Conservation (phyloP, 2,113 vertebrate species). For the Asarcornis scutulata region DNA sequence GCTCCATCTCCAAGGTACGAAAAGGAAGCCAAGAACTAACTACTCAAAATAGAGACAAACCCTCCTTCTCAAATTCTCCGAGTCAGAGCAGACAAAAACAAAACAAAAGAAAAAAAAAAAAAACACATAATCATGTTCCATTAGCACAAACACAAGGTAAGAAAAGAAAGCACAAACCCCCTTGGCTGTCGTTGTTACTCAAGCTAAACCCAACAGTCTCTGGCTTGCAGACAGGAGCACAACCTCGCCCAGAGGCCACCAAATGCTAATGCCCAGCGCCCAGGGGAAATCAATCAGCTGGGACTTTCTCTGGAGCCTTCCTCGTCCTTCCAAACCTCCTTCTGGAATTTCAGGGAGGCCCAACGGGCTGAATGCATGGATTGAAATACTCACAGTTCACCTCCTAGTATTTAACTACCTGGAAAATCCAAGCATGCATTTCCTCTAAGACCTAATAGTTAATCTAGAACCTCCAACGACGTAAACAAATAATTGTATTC, state of each 20-base stretch:
- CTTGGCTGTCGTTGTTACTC: background rate
- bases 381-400: background rate
- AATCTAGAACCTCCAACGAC: background rate
- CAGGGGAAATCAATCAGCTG: fast-evolving
- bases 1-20: background rate
- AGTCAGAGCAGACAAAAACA: background rate
- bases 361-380: background rate
- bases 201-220: background rate
- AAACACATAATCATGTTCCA: background rate
- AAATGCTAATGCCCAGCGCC: background rate
- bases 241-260: background rate
- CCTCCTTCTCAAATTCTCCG: background rate
- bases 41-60: background rate
- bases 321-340: background rate
- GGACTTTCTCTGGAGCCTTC: background rate
- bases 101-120: background rate
- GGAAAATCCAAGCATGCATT: fast-evolving
- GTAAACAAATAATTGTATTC: background rate
- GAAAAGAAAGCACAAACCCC: background rate
- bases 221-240: background rate
- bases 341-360: background rate
- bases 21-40: background rate
- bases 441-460: background rate
- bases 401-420: background rate
- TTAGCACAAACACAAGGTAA: background rate